A percentile compares a stretch with the other conserved stretches of the same genome.
phyloP scores from a whole-genome alignment of 2,113 vertebrate species.

The Athene noctua region DNA sequence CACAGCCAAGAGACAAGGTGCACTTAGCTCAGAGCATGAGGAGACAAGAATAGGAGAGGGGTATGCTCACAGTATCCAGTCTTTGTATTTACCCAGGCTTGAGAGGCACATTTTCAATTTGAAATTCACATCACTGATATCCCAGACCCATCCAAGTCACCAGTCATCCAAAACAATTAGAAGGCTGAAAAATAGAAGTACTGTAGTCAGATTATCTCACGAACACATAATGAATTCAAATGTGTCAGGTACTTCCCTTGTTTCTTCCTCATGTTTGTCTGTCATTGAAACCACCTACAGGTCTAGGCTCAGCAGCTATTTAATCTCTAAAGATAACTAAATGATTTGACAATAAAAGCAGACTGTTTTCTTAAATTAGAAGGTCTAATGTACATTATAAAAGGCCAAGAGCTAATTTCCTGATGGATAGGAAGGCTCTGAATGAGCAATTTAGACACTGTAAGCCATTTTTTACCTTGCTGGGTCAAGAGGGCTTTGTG shows the following conservation, averaged over 20 bases:
- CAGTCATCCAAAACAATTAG: neutral
- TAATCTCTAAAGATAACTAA: neutral
- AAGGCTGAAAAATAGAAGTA: constrained; percentile 30
- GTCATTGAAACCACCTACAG: neutral
- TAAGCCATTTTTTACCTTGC: neutral
- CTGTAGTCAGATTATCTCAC: neutral
- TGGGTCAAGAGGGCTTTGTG: neutral
- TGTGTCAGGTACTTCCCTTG: neutral
- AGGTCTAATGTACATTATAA: neutral
- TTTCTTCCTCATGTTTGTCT: neutral
- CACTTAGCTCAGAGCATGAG: neutral
- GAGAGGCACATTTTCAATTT: neutral
- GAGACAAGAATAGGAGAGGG: neutral
- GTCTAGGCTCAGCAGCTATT: neutral
- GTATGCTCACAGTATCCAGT: neutral
- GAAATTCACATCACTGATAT: neutral
- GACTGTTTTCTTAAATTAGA: neutral
- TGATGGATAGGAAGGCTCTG: neutral
- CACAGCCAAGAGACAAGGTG: neutral
- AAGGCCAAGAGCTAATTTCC: neutral
- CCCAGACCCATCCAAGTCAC: neutral
- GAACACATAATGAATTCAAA: neutral
- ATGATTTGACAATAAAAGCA: neutral
- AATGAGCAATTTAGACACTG: neutral
- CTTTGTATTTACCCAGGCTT: neutral